phyloP scores from a whole-genome alignment of 2,888 invertebrate genomes.

The Tetragnatha montana region DNA sequence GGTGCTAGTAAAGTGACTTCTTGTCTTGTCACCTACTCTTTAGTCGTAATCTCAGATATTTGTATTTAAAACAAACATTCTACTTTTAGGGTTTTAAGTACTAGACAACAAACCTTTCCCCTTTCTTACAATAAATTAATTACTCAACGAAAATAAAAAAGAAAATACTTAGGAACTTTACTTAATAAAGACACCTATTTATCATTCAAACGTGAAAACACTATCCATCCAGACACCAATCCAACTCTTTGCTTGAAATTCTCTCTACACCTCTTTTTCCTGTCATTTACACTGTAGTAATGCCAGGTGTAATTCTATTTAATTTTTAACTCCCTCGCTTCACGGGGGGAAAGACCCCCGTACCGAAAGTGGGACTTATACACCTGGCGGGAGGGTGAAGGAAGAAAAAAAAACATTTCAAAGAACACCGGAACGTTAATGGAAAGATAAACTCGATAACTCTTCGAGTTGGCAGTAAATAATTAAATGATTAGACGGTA shows the following conservation, averaged over 20 bases:
- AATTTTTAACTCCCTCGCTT: constrained; percentile 19
- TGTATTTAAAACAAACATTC: no score
- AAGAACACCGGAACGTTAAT: constrained; percentile 6
- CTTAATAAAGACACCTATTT: background rate
- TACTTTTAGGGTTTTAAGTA: no score
- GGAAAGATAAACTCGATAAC: constrained; percentile 38
- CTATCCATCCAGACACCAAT: background rate
- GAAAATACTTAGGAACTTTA: background rate
- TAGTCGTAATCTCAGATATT: no score
- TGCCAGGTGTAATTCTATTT: constrained; percentile 14
- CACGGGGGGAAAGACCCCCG: background rate
- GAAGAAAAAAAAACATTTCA: background rate
- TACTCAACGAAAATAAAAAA: no score
- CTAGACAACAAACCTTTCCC: no score
- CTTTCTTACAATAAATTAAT: no score
- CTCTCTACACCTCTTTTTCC: background rate
- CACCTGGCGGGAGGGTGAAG: background rate
- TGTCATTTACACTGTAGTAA: background rate
- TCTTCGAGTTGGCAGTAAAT: constrained; percentile 19
- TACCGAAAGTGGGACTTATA: background rate
- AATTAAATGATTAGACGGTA: constrained; percentile 33
- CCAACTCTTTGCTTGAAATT: background rate
- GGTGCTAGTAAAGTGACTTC: no score
- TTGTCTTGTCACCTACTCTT: no score
- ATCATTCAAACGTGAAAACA: background rate